Evolutionary conservation across 1,140 invertebrate species (phyloP).

Genomic region (Dolichoris vasculosae): DNA sequence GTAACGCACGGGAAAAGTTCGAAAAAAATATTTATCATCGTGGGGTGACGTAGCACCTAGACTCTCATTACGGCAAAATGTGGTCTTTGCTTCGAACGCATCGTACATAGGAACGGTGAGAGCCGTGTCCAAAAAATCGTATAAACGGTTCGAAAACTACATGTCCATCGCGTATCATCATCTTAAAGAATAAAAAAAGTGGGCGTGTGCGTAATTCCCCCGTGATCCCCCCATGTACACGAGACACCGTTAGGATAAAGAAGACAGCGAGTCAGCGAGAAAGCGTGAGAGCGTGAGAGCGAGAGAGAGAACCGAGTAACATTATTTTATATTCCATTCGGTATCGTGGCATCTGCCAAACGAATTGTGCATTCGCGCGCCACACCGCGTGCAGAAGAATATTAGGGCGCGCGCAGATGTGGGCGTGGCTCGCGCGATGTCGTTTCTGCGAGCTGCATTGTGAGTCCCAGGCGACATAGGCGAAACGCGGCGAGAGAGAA

Average conservation of each 20-base stretch:
- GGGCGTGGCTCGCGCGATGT: slow-evolving; percentile 60
- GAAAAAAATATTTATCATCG: background rate
- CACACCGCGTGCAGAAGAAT: slow-evolving; percentile 52
- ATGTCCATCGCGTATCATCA: slow-evolving; percentile 6
- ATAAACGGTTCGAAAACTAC: slow-evolving; percentile 25
- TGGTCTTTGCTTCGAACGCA: background rate
- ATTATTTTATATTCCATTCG: slow-evolving; percentile 49
- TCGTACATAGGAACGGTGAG: background rate
- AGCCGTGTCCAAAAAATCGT: slow-evolving; percentile 5
- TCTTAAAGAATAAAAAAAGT: slow-evolving; percentile 37
- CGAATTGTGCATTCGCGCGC: slow-evolving; percentile 49
- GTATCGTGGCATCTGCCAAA: slow-evolving; percentile 50
- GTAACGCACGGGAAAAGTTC: background rate
- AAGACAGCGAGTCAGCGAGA: slow-evolving; percentile 4
- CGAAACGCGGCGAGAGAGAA: background rate
- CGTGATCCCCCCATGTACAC: background rate
- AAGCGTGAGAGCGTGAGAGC: slow-evolving; percentile 32
- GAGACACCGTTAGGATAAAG: background rate
- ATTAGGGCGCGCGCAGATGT: slow-evolving; percentile 64
- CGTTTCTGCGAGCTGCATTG: slow-evolving; percentile 37
- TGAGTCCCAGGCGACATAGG: slow-evolving; percentile 57
- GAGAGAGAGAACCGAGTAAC: slow-evolving; percentile 27
- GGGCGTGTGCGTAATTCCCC: background rate
- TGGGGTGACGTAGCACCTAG: background rate
- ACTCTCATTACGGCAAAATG: background rate